These are phyloP conservation scores for Eucera pruinosa DNA, from an alignment of 2,888 invertebrate species.

Conservation along the genomic window DNA sequence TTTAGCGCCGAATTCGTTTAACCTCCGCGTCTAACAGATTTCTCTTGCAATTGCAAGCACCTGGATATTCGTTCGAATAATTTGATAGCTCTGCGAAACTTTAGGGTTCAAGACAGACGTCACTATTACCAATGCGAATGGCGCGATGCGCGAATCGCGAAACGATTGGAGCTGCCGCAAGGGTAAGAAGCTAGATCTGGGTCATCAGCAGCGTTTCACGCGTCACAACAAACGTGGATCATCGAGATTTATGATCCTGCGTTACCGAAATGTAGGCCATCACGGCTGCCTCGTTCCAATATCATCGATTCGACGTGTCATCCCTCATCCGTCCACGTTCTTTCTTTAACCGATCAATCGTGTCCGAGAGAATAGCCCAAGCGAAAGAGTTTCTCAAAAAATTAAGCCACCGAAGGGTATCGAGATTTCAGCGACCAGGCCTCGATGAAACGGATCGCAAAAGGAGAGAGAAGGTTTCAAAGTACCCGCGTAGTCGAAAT, in stretches of 20 bases:
- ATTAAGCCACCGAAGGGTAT: no score
- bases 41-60: no score
- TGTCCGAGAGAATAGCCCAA: no score
- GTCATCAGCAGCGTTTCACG: conserved; percentile 57
- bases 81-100: no score
- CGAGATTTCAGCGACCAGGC: no score
- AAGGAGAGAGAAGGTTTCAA: no score
- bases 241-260: conserved; percentile 47
- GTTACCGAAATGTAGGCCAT: conserved; percentile 60
- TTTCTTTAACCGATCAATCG: not conserved
- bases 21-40: no score
- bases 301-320: conserved; percentile 18
- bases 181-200: conserved; percentile 57
- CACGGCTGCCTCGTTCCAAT: conserved; percentile 31
- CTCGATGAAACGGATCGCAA: no score
- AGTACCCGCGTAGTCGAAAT: conserved; percentile 9
- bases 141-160: not conserved
- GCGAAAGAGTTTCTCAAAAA: no score
- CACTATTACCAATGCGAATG: not conserved
- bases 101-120: no score
- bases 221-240: conserved; percentile 60
- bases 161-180: conserved; percentile 30
- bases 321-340: not conserved
- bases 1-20: no score
- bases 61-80: no score